Base-by-base conservation (phyloP, 2,797 vertebrate species). In the Coracias cyanogaster region DNA sequence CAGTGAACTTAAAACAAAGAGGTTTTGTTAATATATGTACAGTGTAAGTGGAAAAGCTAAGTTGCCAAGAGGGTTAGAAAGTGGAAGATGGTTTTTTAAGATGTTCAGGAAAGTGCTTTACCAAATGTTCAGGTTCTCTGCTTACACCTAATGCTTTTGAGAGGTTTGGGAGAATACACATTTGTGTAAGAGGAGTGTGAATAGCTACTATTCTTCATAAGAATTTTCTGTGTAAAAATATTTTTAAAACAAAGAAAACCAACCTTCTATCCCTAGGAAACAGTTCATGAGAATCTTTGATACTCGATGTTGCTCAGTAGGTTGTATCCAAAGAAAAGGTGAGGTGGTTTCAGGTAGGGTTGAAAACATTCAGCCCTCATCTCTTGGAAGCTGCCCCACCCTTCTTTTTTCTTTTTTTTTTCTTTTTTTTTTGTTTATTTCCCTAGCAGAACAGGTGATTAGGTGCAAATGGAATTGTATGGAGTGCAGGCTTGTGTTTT, bases 401-500 rank as follows among this genome's bases (percentile, higher is more conserved):
- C 11, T 46, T 12, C 13, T 43, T 43, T 43, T 13, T 43, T 43
- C 6, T 13, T 6, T 14, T 49, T 26, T 49, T 49, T 49, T 48
- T 13, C 12, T n/a, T n/a, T 13, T 6, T 14, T 49, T 26, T 49
- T 49, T 49, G 24, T 13, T 22, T 15, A 29, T 45, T 60, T 54
- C 67, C 2, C 15, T n/a, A 64, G 24, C 12, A 8, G 62, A 67
- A 48, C 14, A 55, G 21, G 49, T 29, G 18, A 14, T 35, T 5
- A 10, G 5, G 9, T 35, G n/a, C 33, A 25, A 1, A 0, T 39
- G 37, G 9, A 85, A 37, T 39, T 82, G 19, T 41, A 13, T 5
- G 25, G 48, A 4, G 3, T 66, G 26, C 22, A 66, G 26, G 35
- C 4, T 83, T 77, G 26, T 6, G 7, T 80, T 92, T 73, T 90